Percentiles rank a stretch among this genome's conserved stretches.
These are phyloP conservation scores for Mythimna albipuncta DNA, from an alignment of 2,888 invertebrate species.

Conservation along the genomic window DNA sequence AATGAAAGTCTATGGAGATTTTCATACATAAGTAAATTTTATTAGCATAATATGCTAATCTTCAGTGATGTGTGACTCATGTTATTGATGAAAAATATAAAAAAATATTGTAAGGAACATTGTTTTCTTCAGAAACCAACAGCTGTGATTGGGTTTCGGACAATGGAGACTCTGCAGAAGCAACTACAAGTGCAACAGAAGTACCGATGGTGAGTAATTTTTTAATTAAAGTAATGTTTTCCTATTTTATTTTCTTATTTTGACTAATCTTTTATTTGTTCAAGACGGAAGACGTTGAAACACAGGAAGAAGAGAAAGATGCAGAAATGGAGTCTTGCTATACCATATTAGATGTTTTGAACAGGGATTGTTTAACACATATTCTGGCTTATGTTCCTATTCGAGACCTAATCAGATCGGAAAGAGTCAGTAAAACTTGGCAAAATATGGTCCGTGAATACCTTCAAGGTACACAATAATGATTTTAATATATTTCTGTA, in stretches of 20 bases:
- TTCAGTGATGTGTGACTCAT: not conserved
- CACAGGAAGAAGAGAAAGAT: slow-evolving; percentile 41
- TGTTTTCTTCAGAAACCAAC: slow-evolving; percentile 27
- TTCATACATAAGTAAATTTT: not conserved
- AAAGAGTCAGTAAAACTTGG: slow-evolving; percentile 91
- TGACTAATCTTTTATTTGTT: slow-evolving; percentile 31
- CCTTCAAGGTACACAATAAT: slow-evolving; percentile 78
- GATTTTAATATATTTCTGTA: not conserved
- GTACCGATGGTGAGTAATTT: slow-evolving; percentile 38
- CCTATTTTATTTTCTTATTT: not conserved
- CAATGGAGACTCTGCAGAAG: slow-evolving; percentile 30
- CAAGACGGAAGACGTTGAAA: slow-evolving; percentile 37
- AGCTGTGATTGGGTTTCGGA: slow-evolving; percentile 36
- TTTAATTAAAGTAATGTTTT: slow-evolving; percentile 1
- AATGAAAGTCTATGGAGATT: not conserved
- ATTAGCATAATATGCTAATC: not conserved
- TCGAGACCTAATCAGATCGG: slow-evolving; percentile 88
- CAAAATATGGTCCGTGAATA: slow-evolving; percentile 87
- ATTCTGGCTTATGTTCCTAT: slow-evolving; percentile 89
- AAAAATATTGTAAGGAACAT: not conserved
- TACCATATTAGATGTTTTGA: slow-evolving; percentile 86
- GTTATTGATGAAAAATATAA: not conserved
- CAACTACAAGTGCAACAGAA: slow-evolving; percentile 56
- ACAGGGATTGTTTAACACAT: slow-evolving; percentile 90
- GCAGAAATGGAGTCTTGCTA: slow-evolving; percentile 39